These are phyloP conservation scores for Leucoraja ocellata DNA, from an alignment of 2,797 vertebrate species.

Conservation along the genomic window DNA sequence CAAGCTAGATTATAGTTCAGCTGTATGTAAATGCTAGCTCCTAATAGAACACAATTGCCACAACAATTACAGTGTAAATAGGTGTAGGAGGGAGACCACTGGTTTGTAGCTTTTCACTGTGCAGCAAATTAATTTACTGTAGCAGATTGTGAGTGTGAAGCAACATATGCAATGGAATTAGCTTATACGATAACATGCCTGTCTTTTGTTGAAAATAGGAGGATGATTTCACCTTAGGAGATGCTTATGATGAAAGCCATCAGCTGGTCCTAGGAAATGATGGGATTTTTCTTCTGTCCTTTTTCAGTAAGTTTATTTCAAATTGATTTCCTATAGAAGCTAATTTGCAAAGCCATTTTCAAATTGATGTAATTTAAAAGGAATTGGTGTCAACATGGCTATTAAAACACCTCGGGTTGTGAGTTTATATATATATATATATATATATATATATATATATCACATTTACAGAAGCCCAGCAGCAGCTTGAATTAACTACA, in stretches of 20 bases:
- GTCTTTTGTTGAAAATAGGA: slow-evolving; percentile 36
- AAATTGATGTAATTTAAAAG: background rate
- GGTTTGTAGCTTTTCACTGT: background rate
- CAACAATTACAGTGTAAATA: background rate
- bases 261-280: slow-evolving; percentile 32
- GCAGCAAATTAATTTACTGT: background rate
- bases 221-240: slow-evolving; percentile 20
- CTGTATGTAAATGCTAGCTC: background rate
- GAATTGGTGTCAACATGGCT: background rate
- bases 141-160: background rate
- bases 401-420: background rate
- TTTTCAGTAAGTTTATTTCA: slow-evolving; percentile 28
- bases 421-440: background rate
- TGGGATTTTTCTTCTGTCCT: slow-evolving; percentile 20
- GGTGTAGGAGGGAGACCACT: background rate
- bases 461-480: background rate
- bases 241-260: slow-evolving; percentile 1
- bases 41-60: background rate
- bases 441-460: too few relatives aligned
- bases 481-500: background rate
- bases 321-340: background rate
- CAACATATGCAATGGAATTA: background rate
- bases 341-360: background rate
- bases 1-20: background rate
- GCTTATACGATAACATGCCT: background rate